Percentiles rank a stretch among this genome's conserved stretches.
These are phyloP conservation scores for Nomada goodeniana DNA, from an alignment of 2,888 invertebrate species.

Conservation along the genomic window DNA sequence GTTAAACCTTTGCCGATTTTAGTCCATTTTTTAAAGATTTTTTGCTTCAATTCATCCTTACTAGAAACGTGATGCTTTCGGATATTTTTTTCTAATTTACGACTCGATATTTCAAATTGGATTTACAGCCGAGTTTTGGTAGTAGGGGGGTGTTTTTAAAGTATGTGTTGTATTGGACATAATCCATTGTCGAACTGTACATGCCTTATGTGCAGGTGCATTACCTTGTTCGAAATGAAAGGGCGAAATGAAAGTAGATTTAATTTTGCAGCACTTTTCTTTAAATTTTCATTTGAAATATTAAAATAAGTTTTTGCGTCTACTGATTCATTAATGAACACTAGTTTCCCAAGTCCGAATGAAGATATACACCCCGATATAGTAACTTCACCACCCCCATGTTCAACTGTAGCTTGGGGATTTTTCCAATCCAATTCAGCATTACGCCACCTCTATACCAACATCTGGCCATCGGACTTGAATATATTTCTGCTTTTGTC, in stretches of 20 bases:
- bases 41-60: not conserved
- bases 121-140: not conserved
- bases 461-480: not conserved
- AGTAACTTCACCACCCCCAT: not conserved
- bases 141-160: not conserved
- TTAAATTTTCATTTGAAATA: not conserved
- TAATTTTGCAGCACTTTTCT: no score
- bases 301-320: not conserved
- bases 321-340: not conserved
- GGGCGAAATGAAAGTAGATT: no score
- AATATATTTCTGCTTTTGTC: not conserved
- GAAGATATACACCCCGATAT: not conserved
- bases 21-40: not conserved
- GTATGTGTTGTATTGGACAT: not conserved
- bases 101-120: not conserved
- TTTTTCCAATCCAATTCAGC: not conserved
- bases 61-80: not conserved
- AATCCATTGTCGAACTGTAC: not conserved
- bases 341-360: not conserved
- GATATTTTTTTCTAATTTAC: not conserved
- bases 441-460: not conserved
- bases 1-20: no score
- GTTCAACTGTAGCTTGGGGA: not conserved
- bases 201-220: no score
- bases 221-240: no score